Evolutionary conservation across 2,797 vertebrate species (phyloP), one percentile per base, ranked within the genome.

Genomic region (Adrianichthys oophorus): DNA sequence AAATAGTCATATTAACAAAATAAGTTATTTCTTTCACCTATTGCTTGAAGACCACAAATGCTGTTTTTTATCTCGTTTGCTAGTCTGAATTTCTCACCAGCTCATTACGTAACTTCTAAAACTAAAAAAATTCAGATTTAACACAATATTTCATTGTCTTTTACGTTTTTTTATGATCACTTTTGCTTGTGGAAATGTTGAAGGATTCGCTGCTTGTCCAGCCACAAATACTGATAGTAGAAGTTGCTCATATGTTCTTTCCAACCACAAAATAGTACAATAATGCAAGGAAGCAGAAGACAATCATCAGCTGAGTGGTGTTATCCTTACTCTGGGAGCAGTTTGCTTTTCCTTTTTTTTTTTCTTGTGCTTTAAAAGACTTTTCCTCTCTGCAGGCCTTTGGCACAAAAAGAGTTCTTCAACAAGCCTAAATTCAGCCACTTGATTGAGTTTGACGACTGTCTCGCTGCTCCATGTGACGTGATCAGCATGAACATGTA

Each of bases 351-450:
- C 14, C 7, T 1, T 4, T 32, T 23, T 24, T 5, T 7, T 2
- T 21, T 16, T n/a, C 23, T 7, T 40, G n/a, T 5, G 16, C 47
- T 16, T 4, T 65, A 13, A 59, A 41, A 51, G 1, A 32, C 4
- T 5, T 56, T 26, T 59, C 5, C 2, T 74, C 12, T 21, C 44
- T 62, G 49, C 65, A 94, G 93, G 70, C 78, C 93, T 29, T 72
- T 94, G 59, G 93, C 93, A 41, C 82, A 88, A 54, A 82, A 92
- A 67, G 93, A 95, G 76, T 92, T 94, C 65, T 93, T 94, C 56
- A 90, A 91, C 1, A 94, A 92, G 75, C 93, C 93, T 17, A 94
- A 93, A 71, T 86, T 91, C 69, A 92, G 91, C 54, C 91, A 95
- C 68, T 48, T 91, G 19, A 68, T 93, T 19, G 79, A 90, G 19